phyloP scores from a whole-genome alignment of 2,797 vertebrate genomes.

The Buceros bicornis region DNA sequence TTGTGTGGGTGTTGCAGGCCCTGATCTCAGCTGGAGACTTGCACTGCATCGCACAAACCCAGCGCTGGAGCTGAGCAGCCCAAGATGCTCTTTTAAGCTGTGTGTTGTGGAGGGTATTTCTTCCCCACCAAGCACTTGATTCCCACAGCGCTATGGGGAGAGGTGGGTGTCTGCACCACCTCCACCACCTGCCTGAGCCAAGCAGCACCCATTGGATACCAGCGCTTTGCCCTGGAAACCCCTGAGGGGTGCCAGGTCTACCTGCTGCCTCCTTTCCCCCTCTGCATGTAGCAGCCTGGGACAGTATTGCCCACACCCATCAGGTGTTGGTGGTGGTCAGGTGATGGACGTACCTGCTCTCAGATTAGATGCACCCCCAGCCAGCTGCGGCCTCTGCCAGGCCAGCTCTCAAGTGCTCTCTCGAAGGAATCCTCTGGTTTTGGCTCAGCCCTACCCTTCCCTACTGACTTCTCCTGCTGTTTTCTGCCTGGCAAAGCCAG shows the following conservation, averaged over 20 bases:
- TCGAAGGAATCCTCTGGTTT: neutral
- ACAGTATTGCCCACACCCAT: neutral
- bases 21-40: neutral
- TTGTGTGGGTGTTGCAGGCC: neutral
- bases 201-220: neutral
- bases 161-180: neutral
- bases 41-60: neutral
- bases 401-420: neutral
- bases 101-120: neutral
- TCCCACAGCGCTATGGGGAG: accelerated
- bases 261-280: neutral
- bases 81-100: neutral
- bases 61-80: neutral
- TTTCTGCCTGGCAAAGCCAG: conserved; percentile 24
- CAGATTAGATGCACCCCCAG: conserved; percentile 1
- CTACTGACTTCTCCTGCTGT: neutral
- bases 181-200: accelerated
- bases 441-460: neutral
- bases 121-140: neutral
- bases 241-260: neutral
- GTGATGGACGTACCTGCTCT: neutral
- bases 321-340: neutral
- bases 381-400: conserved; percentile 1
- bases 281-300: neutral
- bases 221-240: neutral